A percentile compares a stretch with the other conserved stretches of the same genome.
Conservation (phyloP, 1,140 invertebrate genomes). For the Caerostris darwini region DNA sequence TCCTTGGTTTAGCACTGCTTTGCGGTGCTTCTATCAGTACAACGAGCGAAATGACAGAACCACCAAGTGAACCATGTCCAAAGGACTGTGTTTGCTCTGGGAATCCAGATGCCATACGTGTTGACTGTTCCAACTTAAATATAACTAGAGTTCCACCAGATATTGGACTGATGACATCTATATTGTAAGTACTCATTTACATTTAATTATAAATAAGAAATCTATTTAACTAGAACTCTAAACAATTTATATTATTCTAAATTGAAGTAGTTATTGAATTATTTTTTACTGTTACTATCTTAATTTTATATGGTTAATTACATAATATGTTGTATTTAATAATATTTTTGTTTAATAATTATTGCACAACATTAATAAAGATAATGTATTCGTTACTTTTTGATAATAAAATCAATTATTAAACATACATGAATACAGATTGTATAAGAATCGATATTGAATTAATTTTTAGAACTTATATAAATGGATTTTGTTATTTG, state of each 20-base stretch:
- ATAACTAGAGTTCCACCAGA: conserved; percentile 52
- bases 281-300: not conserved
- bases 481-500: too few relatives aligned
- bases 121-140: conserved; percentile 76
- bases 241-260: not conserved
- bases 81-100: conserved; percentile 63
- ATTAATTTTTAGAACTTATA: too few relatives aligned
- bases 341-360: too few relatives aligned
- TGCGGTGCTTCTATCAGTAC: not conserved
- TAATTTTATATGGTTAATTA: too few relatives aligned
- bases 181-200: conserved; percentile 68
- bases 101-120: conserved; percentile 54
- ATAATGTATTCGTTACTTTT: too few relatives aligned
- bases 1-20: conserved; percentile 18
- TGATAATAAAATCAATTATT: too few relatives aligned
- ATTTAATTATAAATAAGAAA: not conserved
- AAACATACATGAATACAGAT: too few relatives aligned
- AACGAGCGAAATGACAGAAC: not conserved
- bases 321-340: too few relatives aligned
- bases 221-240: not conserved
- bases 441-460: too few relatives aligned
- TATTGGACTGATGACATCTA: conserved; percentile 24
- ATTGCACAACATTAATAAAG: too few relatives aligned
- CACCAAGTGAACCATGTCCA: conserved; percentile 23
- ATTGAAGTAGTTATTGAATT: not conserved